phyloP scores from a whole-genome alignment of 1,140 invertebrate species.

The Adelges cooleyi region DNA sequence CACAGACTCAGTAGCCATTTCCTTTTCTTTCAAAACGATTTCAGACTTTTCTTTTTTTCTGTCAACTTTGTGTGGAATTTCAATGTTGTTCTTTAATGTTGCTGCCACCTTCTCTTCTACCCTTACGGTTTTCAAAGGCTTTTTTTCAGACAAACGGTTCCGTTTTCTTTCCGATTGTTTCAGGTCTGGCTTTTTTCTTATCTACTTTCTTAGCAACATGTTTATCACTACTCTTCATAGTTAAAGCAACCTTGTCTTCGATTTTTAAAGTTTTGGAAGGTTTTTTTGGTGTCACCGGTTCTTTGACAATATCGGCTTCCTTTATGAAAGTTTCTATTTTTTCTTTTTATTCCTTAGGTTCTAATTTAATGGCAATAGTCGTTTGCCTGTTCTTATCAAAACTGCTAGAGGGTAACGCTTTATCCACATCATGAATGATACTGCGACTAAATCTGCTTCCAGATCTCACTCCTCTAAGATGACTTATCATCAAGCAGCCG shows the following conservation, averaged over 20 bases:
- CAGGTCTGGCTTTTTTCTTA: background rate
- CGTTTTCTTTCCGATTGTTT: too few species aligned
- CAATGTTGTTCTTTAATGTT: too few species aligned
- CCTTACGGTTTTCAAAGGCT: too few species aligned
- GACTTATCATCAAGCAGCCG: constrained; percentile 82
- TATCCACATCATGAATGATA: constrained; percentile 66
- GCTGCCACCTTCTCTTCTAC: too few species aligned
- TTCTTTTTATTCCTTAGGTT: constrained; percentile 19
- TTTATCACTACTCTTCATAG: background rate
- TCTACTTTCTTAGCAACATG: constrained; percentile 14
- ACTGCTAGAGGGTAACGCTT: constrained; percentile 37
- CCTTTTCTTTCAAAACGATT: too few species aligned
- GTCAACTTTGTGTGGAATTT: background rate
- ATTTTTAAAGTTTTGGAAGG: background rate
- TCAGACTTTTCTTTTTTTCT: too few species aligned
- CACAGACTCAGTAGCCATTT: too few species aligned
- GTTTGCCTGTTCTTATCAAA: constrained; percentile 31
- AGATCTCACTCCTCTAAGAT: constrained; percentile 50
- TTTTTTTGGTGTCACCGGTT: background rate
- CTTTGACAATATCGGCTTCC: background rate
- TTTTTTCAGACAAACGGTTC: too few species aligned
- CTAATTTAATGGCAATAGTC: background rate
- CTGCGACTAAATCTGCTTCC: constrained; percentile 57
- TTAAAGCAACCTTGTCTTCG: background rate
- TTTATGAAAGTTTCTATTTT: background rate